A percentile compares a stretch with the other conserved stretches of the same genome.
Conservation (phyloP, 2,888 invertebrate species). For the Cosmia pyralina region DNA sequence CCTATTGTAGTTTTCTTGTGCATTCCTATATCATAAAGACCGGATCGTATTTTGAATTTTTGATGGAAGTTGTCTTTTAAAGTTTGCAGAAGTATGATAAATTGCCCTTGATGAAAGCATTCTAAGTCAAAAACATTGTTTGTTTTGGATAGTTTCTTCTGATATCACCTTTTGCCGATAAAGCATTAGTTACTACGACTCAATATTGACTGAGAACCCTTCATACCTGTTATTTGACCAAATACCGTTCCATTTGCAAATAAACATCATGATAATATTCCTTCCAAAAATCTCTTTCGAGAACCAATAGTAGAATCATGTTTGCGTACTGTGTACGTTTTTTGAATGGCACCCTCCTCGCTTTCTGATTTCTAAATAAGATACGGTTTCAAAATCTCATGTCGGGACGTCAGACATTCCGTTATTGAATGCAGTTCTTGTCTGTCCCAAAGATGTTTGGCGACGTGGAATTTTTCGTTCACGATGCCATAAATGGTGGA, state of each 20-base stretch:
- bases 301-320: conserved; percentile 64
- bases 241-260: conserved; percentile 9
- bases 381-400: conserved; percentile 80
- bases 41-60: too few relatives aligned
- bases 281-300: conserved; percentile 49
- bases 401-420: conserved; percentile 66
- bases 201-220: conserved; percentile 16
- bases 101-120: too few relatives aligned
- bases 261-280: conserved; percentile 26
- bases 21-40: too few relatives aligned
- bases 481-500: conserved; percentile 45
- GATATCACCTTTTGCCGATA: background rate
- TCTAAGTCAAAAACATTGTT: background rate
- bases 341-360: conserved; percentile 73
- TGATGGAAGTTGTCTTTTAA: too few relatives aligned
- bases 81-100: background rate
- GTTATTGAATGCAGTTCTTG: conserved; percentile 73
- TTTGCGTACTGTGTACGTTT: conserved; percentile 72
- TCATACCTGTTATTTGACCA: background rate
- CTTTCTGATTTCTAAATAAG: conserved; percentile 83
- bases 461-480: conserved; percentile 60
- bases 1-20: too few relatives aligned
- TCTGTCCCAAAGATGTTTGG: conserved; percentile 58
- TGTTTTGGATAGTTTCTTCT: background rate
- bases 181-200: background rate